These are phyloP conservation scores for Uropetala carovei DNA, from an alignment of 2,888 invertebrate species.

Conservation along the genomic window DNA sequence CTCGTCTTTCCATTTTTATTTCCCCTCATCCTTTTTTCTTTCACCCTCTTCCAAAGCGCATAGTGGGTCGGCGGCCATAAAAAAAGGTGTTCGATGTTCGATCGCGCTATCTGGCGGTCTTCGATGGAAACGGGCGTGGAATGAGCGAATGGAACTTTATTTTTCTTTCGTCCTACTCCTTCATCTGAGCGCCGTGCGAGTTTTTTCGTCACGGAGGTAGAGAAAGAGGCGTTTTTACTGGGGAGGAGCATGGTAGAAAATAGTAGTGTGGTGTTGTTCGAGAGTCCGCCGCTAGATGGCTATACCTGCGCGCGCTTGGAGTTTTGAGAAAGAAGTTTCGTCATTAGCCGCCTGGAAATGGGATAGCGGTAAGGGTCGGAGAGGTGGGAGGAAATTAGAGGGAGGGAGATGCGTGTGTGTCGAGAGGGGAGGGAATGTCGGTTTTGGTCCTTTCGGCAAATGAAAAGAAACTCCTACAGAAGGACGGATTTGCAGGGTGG, in stretches of 20 bases:
- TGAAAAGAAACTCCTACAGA: background rate
- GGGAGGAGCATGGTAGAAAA: too few species aligned
- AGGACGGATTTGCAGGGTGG: background rate
- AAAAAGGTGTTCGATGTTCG: background rate
- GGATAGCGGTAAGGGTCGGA: too few species aligned
- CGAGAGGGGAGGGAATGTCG: background rate
- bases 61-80: constrained; percentile 27
- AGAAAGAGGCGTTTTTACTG: too few species aligned
- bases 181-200: background rate
- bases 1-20: too few species aligned
- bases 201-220: too few species aligned
- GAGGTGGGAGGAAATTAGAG: too few species aligned
- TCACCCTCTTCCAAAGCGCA: background rate
- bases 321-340: constrained; percentile 27
- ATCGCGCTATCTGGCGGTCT: constrained; percentile 36
- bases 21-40: too few species aligned
- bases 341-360: constrained; percentile 27
- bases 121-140: background rate
- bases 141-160: background rate
- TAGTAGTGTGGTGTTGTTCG: background rate
- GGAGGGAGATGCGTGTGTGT: too few species aligned
- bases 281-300: constrained; percentile 21
- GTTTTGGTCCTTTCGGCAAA: background rate
- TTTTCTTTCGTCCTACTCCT: too few species aligned
- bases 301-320: background rate